Base-by-base conservation (phyloP, 2,888 invertebrate species). In the Lochmaea capreae region DNA sequence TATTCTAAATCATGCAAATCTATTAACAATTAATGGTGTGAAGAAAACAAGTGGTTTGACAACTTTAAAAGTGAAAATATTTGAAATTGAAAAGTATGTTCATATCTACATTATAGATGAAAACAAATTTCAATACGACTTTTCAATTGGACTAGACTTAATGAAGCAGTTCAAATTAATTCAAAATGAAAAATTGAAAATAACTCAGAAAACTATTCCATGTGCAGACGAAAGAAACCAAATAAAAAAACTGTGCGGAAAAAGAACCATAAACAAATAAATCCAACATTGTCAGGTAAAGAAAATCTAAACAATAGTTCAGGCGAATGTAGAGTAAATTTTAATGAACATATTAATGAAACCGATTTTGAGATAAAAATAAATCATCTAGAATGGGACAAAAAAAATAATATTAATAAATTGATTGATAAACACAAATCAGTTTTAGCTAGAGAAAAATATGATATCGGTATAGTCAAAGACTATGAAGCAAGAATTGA, bases 381-480 rank as follows among this genome's bases (percentile, higher is more conserved):
- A 6, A 9, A 57, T 57, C n/a, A 57, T n/a, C 11, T 18, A 18
- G 18, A 16, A 1, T 2, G 4, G 11, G 3, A 57, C 0, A 3
- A 57, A 57, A 57, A 8, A 8, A 12, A 57, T 3, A 0, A 46
- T 1, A 46, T 46, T 14, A 3, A 46, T 46, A 18, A 57, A 57
- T 3, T 18, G 1, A 72, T 76, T 52, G 57, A 74, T 18, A 73
- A 71, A 73, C 67, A 77, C 65, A 77, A 77, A 71, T 16, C 63
- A 58, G 61, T 76, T 59, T 77, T 77, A 54, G 73, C 75, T 12
- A 76, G 75, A 67, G 72, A 77, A 62, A 77, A 77, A 66, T 77
- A 77, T 62, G 75, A 76, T 68, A 49, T 76, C 16, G 77, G 75
- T 49, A 76, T 73, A 54, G 77, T 73, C 52, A 66, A 65, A 65